Conservation (phyloP, 2,113 vertebrate genomes). For the Danionella cerebrum region DNA sequence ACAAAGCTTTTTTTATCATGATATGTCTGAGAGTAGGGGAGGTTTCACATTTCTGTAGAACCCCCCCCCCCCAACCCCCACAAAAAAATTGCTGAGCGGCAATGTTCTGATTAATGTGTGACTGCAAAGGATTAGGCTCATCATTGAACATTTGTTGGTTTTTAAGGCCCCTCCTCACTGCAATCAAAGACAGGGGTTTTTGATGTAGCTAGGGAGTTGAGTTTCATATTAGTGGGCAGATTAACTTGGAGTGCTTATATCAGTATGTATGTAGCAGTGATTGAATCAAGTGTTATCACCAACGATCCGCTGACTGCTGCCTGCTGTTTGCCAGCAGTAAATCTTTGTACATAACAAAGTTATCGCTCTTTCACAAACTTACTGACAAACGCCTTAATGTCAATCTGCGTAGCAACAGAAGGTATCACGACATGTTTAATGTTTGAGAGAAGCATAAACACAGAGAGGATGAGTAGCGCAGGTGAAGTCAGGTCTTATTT, state of each 20-base stretch:
- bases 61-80: too few species aligned
- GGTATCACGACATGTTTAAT: not conserved
- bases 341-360: not conserved
- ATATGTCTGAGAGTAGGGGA: too few species aligned
- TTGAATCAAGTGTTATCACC: not conserved
- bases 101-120: too few species aligned
- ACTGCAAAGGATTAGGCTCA: too few species aligned
- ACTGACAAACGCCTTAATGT: not conserved
- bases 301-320: not conserved
- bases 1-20: too few species aligned
- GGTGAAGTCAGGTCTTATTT: not conserved
- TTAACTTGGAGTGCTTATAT: not conserved
- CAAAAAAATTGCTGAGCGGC: too few species aligned
- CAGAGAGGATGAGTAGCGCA: not conserved
- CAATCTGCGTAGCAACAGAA: not conserved
- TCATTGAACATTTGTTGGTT: too few species aligned
- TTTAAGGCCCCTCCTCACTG: too few species aligned
- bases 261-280: not conserved
- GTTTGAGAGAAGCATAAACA: not conserved
- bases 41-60: too few species aligned
- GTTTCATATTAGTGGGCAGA: too few species aligned
- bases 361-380: not conserved
- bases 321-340: not conserved
- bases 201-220: too few species aligned
- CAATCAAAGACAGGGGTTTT: too few species aligned